A percentile compares a stretch with the other conserved stretches of the same genome.
Evolutionary conservation across 1,140 invertebrate species (phyloP).

Genomic region (Andrena cerasifolii): DNA sequence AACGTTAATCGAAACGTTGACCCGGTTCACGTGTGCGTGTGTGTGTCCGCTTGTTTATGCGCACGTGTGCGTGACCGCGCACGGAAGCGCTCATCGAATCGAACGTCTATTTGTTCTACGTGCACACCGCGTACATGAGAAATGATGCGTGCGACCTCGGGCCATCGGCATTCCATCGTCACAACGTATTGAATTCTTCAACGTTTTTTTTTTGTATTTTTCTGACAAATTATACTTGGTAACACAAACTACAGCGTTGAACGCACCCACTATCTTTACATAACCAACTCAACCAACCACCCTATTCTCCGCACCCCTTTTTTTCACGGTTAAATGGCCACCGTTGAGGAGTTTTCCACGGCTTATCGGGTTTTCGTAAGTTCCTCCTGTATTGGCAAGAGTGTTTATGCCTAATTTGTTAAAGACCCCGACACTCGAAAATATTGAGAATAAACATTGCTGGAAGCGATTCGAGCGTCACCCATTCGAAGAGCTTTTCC

Average conservation of each 20-base stretch:
- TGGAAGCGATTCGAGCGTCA: not conserved
- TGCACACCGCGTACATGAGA: conserved; percentile 37
- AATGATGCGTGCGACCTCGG: conserved; percentile 37
- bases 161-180: conserved; percentile 2
- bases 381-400: not conserved
- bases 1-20: conserved; percentile 63
- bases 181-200: conserved; percentile 21
- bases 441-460: not conserved
- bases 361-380: not conserved
- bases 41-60: not conserved
- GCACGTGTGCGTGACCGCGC: too few species aligned
- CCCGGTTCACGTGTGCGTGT: conserved; percentile 8
- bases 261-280: not conserved
- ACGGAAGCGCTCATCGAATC: conserved; percentile 4
- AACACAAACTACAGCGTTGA: conserved; percentile 20
- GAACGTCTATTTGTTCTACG: conserved; percentile 43
- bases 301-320: not conserved
- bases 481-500: too few species aligned
- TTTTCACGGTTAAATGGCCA: not conserved
- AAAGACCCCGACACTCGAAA: not conserved
- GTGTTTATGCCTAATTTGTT: not conserved
- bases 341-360: not conserved
- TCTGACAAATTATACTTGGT: not conserved
- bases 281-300: too few species aligned
- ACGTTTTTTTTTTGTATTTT: not conserved